phyloP scores from a whole-genome alignment of 2,113 vertebrate genomes.

The Rhineura floridana region DNA sequence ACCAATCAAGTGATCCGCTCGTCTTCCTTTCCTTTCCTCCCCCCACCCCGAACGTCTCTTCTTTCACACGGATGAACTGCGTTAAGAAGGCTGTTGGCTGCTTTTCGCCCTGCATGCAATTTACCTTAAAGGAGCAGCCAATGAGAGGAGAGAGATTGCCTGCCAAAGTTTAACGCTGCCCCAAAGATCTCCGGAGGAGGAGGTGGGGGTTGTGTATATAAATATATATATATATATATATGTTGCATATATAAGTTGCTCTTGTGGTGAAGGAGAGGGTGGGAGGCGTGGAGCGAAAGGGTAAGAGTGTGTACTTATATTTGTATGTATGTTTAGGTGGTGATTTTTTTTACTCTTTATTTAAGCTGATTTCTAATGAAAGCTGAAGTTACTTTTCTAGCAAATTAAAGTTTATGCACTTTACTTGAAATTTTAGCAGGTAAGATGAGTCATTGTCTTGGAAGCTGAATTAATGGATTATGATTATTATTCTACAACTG shows the following conservation, averaged over 20 bases:
- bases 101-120: too few relatives aligned
- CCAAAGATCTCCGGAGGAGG: neutral
- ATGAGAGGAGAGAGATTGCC: neutral
- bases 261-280: neutral
- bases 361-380: neutral
- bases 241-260: neutral
- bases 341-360: neutral
- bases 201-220: neutral
- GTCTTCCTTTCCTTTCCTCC: neutral
- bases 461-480: neutral
- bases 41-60: neutral
- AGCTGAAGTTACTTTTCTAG: neutral
- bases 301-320: rapidly evolving
- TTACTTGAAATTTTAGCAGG: conserved; percentile 27
- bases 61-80: neutral
- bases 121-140: neutral
- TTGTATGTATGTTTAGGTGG: neutral
- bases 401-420: neutral
- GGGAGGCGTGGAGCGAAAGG: too few relatives aligned
- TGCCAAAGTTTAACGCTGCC: too few relatives aligned
- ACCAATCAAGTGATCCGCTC: neutral
- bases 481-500: neutral
- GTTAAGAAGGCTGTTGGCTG: too few relatives aligned
- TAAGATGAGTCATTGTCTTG: neutral
- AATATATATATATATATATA: neutral